Base-by-base conservation (phyloP, 2,888 invertebrate species). In the Ichneumoninae sp. region DNA sequence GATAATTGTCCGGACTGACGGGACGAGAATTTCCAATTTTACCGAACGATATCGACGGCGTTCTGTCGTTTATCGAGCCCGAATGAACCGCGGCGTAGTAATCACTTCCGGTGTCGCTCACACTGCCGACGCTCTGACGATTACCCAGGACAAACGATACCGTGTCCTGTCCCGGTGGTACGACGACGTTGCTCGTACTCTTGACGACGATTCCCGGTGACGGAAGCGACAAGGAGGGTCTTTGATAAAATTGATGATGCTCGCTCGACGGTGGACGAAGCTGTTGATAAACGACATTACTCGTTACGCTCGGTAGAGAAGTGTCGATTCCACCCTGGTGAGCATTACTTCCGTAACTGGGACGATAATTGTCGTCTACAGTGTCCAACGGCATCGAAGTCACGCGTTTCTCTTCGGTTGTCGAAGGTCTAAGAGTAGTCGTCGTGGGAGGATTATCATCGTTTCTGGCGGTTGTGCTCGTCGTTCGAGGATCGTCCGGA, bases 141-240 rank as follows among this genome's bases (percentile, higher is more conserved):
- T 96, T 95, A 4, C 96, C 96, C 0, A 96, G 93, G 0, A 96
- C 95, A 89, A 96, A 96, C 0, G 96, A 95, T 0, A 96, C 96
- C 0, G 95, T 96, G 81, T 96, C 95, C 90, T 96, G 96, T 74
- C 95, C 95, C 0, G 95, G 96, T 0, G 95, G 95, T 66, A 96
- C 95, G 44, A 95, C 95, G 40, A 96, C 95, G 83, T 95, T 96
- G 86, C 95, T 96, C n/a, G 95, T 95, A 87, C 95, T 95, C 6
- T 95, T 95, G 16, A 92, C 91, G 52, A 86, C 82, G 5, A 85
- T 74, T 5, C 80, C 83, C 16, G 76, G 82, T 8, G 81, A 47
- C 1, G 84, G 36, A 50, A 68, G 57, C 1, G 74, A 71, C 36
- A 82, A 75, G 76, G 74, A 36, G 4, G 79, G 66, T 62, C 84